A percentile compares a stretch with the other conserved stretches of the same genome.
Conservation (phyloP, 2,888 invertebrate genomes). For the Coelinius sp. region DNA sequence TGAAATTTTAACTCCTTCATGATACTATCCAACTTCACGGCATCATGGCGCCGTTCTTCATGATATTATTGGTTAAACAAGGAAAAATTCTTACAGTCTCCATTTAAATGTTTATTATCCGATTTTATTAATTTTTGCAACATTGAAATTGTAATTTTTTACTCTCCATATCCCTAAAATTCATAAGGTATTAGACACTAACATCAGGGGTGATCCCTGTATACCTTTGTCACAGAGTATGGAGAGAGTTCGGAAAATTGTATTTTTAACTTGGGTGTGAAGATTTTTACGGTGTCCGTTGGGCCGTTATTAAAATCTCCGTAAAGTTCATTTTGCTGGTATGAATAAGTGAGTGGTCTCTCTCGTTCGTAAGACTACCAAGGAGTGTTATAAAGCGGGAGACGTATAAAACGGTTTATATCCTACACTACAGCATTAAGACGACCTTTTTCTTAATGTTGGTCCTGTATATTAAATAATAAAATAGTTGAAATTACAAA, state of each 20-base stretch:
- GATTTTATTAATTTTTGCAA: too few relatives aligned
- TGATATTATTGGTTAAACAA: too few relatives aligned
- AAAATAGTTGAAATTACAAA: slow-evolving; percentile 3
- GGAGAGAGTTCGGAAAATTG: slow-evolving; percentile 1
- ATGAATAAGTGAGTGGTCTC: slow-evolving; percentile 62
- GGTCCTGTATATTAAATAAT: slow-evolving; percentile 28
- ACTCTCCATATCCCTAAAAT: too few relatives aligned
- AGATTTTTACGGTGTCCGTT: slow-evolving; percentile 25
- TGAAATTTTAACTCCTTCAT: too few relatives aligned
- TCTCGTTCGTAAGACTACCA: slow-evolving; percentile 52
- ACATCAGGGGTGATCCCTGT: too few relatives aligned
- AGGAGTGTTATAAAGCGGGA: slow-evolving; percentile 50
- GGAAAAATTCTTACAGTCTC: too few relatives aligned
- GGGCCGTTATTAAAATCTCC: slow-evolving; percentile 60
- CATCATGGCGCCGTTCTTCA: too few relatives aligned
- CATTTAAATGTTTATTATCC: too few relatives aligned
- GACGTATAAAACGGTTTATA: slow-evolving; percentile 62
- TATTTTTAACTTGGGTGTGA: slow-evolving; percentile 14
- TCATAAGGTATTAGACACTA: too few relatives aligned
- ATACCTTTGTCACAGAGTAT: not conserved
- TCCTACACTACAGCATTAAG: slow-evolving; percentile 57
- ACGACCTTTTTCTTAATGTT: slow-evolving; percentile 47
- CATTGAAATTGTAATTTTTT: too few relatives aligned
- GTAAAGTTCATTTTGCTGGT: slow-evolving; percentile 59
- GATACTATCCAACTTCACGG: too few relatives aligned